A percentile compares a stretch with the other conserved stretches of the same genome.
phyloP scores from a whole-genome alignment of 2,888 invertebrate species.

The Octonoba sinensis region DNA sequence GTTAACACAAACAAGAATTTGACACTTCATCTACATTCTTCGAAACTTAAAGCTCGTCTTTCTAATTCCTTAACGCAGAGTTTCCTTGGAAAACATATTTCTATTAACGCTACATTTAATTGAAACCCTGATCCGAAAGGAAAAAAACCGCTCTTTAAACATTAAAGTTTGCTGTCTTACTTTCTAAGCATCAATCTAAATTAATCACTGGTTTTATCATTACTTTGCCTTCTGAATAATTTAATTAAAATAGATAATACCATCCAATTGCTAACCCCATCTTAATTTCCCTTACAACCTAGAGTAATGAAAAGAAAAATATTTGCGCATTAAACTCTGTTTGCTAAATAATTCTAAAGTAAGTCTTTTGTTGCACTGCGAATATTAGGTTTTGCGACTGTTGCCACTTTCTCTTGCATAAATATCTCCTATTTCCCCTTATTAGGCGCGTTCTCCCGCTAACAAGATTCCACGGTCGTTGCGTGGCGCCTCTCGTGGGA shows the following conservation, averaged over 20 bases:
- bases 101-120: no score
- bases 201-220: conserved; percentile 5
- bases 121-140: no score
- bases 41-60: no score
- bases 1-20: no score
- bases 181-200: neutral
- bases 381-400: conserved; percentile 46
- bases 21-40: no score
- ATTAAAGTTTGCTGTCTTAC: neutral
- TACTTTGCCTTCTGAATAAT: conserved; percentile 3
- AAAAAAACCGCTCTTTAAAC: neutral
- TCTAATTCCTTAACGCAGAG: no score
- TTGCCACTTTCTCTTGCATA: conserved; percentile 57
- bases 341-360: no score
- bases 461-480: conserved; percentile 46
- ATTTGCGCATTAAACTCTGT: no score
- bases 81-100: no score
- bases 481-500: conserved; percentile 36
- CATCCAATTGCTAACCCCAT: neutral
- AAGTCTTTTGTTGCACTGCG: conserved; percentile 21
- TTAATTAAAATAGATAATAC: conserved; percentile 18
- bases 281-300: neutral
- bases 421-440: conserved; percentile 48
- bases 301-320: neutral
- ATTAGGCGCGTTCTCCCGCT: conserved; percentile 44